Evolutionary conservation across 2,113 vertebrate species (phyloP).

Genomic region (Taurulus bubalis): DNA sequence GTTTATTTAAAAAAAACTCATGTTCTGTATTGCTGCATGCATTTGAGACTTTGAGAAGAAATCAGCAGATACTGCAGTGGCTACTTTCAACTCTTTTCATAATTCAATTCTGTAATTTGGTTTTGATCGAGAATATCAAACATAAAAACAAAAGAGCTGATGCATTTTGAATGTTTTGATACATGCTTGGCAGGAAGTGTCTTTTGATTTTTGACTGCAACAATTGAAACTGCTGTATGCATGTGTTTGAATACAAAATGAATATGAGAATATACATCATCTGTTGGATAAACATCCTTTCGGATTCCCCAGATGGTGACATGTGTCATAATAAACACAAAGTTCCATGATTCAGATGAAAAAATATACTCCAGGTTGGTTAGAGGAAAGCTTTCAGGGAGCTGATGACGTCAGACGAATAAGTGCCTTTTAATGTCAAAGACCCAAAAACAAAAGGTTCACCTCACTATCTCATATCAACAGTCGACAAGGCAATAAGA

Average conservation of each 20-base stretch:
- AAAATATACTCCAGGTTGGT: slow-evolving; percentile 24
- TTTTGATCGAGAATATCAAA: slow-evolving; percentile 21
- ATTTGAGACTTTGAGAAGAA: neutral
- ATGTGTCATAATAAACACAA: slow-evolving; percentile 21
- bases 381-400: slow-evolving; percentile 7
- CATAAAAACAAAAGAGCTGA: slow-evolving; percentile 28
- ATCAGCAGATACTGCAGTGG: slow-evolving; percentile 15
- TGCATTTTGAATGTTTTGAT: slow-evolving; percentile 27
- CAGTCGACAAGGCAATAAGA: too few relatives aligned
- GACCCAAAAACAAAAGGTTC: slow-evolving; percentile 13
- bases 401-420: slow-evolving; percentile 25
- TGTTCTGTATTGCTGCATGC: neutral
- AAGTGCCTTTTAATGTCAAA: slow-evolving; percentile 10
- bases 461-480: too few relatives aligned
- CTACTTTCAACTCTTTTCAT: slow-evolving; percentile 19
- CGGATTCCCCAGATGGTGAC: slow-evolving; percentile 15
- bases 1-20: slow-evolving; percentile 17
- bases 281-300: slow-evolving; percentile 20
- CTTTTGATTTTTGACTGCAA: neutral
- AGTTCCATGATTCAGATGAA: slow-evolving; percentile 14
- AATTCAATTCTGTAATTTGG: slow-evolving; percentile 17
- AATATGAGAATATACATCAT: slow-evolving; percentile 26
- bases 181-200: slow-evolving; percentile 6
- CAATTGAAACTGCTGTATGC: slow-evolving; percentile 3
- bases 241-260: slow-evolving; percentile 22